Percentiles rank a stretch among this genome's conserved stretches.
phyloP scores from a whole-genome alignment of 2,888 invertebrate species.

The Meteorus cinctellus region DNA sequence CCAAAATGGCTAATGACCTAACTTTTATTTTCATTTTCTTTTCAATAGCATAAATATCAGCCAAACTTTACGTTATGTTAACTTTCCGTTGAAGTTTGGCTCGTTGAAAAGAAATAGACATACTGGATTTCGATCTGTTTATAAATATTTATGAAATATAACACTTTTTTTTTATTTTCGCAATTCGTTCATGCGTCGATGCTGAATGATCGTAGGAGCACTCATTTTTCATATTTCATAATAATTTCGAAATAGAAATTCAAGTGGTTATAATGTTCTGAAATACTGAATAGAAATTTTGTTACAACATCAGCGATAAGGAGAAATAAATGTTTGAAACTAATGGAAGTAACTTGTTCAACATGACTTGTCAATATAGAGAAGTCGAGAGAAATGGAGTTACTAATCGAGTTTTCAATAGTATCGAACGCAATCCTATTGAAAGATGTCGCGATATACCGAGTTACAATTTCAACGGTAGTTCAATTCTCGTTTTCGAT shows the following conservation, averaged over 20 bases:
- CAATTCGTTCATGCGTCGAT: too few species aligned
- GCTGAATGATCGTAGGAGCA: too few species aligned
- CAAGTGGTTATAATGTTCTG: too few species aligned
- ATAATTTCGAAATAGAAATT: too few species aligned
- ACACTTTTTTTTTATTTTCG: too few species aligned
- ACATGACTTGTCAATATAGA: slow-evolving; percentile 19
- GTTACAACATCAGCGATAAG: slow-evolving; percentile 1
- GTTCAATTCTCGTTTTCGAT: slow-evolving; percentile 22
- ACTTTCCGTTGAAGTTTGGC: too few species aligned
- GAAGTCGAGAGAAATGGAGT: slow-evolving; percentile 1
- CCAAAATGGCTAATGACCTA: slow-evolving; percentile 12
- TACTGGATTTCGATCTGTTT: too few species aligned
- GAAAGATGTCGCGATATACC: background rate
- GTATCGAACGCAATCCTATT: slow-evolving; percentile 7
- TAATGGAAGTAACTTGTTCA: slow-evolving; percentile 27
- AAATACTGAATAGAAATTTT: background rate
- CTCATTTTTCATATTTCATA: too few species aligned
- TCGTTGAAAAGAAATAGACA: too few species aligned
- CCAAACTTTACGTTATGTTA: background rate
- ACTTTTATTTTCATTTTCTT: background rate
- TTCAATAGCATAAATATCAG: background rate
- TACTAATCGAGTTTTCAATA: slow-evolving; percentile 19
- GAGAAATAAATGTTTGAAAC: background rate
- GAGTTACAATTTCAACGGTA: slow-evolving; percentile 7
- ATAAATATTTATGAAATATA: too few species aligned